Conservation (phyloP, 2,113 vertebrate species). For the Cynoglossus semilaevis region DNA sequence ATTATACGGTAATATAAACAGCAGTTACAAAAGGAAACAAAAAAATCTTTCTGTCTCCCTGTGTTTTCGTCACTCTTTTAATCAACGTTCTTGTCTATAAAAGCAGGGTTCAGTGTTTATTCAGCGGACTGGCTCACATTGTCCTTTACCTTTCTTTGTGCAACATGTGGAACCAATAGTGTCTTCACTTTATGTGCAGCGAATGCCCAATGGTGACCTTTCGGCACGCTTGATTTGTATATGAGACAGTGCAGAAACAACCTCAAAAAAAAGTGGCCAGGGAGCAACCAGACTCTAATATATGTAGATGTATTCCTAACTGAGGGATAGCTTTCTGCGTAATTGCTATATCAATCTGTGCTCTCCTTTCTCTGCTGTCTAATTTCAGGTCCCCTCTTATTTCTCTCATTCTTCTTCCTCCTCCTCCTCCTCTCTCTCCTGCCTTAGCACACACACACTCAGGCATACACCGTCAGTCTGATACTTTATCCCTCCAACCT, state of each 20-base stretch:
- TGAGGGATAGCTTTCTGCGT: constrained; percentile 69
- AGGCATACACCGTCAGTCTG: neutral
- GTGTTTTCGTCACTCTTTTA: too few species aligned
- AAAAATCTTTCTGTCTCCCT: too few species aligned
- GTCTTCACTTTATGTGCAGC: constrained; percentile 31
- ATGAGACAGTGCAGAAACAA: constrained; percentile 39
- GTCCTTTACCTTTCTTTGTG: constrained; percentile 3
- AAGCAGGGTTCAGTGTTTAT: too few species aligned
- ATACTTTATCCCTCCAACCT: constrained; percentile 6
- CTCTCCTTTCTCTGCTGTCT: constrained; percentile 64
- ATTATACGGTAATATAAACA: too few species aligned
- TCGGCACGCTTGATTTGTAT: constrained; percentile 24
- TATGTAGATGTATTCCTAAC: constrained; percentile 78
- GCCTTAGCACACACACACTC: neutral
- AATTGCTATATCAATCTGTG: constrained; percentile 78
- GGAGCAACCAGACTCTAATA: constrained; percentile 64
- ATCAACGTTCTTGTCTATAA: too few species aligned
- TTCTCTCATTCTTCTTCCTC: constrained; percentile 36
- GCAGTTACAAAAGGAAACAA: too few species aligned
- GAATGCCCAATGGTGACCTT: constrained; percentile 49
- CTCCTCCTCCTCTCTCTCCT: constrained; percentile 1
- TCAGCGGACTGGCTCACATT: too few species aligned
- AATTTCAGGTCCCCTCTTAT: constrained; percentile 54
- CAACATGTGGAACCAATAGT: constrained; percentile 21
- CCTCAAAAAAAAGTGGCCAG: constrained; percentile 45